These are phyloP conservation scores for Epizoanthus stellaris DNA, from an alignment of 92 coral and sea anemone species.

Conservation along the genomic window DNA sequence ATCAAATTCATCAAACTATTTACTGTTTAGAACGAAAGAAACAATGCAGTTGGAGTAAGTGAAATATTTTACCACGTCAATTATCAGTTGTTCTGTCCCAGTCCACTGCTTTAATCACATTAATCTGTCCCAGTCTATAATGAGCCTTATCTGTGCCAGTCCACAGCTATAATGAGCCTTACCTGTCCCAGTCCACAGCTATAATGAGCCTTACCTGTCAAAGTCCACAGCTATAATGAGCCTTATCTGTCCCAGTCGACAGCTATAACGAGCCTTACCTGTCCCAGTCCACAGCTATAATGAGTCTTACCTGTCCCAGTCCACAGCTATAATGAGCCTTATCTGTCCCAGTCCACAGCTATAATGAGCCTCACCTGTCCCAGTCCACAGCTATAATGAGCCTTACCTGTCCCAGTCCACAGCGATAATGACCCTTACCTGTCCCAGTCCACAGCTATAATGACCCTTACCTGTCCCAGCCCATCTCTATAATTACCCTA, in stretches of 20 bases:
- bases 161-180: conserved; percentile 83
- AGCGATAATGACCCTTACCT: neutral
- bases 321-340: neutral
- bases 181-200: no score
- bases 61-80: no score
- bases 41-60: no score
- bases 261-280: neutral
- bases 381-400: neutral
- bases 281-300: neutral
- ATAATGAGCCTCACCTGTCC: conserved; percentile 15
- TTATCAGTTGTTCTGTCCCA: neutral
- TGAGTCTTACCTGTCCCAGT: neutral
- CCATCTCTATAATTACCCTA: neutral
- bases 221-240: neutral
- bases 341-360: conserved; percentile 92
- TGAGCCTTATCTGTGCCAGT: conserved; percentile 81
- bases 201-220: neutral
- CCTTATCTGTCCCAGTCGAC: neutral
- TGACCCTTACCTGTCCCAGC: neutral
- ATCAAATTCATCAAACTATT: no score
- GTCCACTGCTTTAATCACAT: neutral
- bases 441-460: neutral
- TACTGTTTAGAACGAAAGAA: no score
- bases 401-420: neutral
- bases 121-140: conserved; percentile 5